Evolutionary conservation across 2,797 vertebrate genomes (phyloP).

Genomic region (Loris lydekkerianus): DNA sequence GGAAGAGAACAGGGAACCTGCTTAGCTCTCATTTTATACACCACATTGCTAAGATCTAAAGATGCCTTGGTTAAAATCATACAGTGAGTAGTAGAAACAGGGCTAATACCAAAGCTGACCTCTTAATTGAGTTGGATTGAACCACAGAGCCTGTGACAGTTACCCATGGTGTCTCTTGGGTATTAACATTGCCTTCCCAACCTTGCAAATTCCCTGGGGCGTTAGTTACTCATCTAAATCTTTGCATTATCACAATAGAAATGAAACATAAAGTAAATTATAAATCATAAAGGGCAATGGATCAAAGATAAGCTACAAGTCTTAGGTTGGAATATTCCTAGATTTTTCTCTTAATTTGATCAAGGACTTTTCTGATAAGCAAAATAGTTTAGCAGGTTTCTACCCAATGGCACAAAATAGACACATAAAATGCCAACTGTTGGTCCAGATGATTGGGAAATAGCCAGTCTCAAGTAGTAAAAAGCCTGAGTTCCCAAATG

Average conservation of each 20-base stretch:
- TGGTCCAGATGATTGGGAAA: conserved; percentile 9
- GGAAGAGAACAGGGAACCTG: background rate
- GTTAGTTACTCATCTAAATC: background rate
- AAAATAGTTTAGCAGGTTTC: background rate
- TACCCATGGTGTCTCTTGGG: background rate
- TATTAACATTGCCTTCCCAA: background rate
- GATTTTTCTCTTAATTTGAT: background rate
- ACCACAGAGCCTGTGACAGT: background rate
- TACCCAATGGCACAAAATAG: background rate
- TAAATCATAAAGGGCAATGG: background rate
- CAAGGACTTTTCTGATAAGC: conserved; percentile 5
- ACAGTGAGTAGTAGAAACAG: background rate
- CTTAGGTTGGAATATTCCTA: background rate
- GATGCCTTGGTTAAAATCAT: background rate
- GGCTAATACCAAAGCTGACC: too few relatives aligned
- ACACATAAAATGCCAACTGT: background rate
- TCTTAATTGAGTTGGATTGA: background rate
- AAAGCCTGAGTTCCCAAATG: background rate
- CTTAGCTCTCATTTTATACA: background rate
- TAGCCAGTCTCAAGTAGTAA: background rate
- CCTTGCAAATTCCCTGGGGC: background rate
- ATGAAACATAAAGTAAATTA: background rate
- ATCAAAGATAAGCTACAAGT: background rate
- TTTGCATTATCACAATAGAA: background rate
- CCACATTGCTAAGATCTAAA: background rate